Evolutionary conservation across 1,140 invertebrate genomes (phyloP).

Genomic region (Calliphora vicina): DNA sequence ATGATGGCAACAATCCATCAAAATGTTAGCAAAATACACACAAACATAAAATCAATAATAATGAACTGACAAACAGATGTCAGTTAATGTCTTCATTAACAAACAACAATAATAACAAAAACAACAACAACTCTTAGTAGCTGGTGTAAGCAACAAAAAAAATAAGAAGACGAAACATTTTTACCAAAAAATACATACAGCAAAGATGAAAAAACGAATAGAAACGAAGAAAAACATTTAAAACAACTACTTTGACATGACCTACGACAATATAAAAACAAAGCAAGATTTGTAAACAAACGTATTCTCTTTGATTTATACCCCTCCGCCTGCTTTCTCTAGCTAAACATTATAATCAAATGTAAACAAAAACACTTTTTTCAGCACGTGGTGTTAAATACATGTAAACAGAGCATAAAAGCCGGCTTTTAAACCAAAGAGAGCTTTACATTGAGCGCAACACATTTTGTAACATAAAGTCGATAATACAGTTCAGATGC

Average conservation of each 20-base stretch:
- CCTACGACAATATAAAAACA: not conserved
- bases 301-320: not conserved
- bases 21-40: not conserved
- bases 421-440: not conserved
- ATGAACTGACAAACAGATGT: not conserved
- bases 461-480: not conserved
- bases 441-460: not conserved
- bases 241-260: not conserved
- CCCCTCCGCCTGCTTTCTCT: not conserved
- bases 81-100: constrained; percentile 13
- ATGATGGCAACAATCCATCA: not conserved
- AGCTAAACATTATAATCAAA: too few relatives aligned
- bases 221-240: not conserved
- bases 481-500: not conserved
- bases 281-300: not conserved
- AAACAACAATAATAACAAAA: not conserved
- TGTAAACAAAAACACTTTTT: not conserved
- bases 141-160: too few relatives aligned
- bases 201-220: not conserved
- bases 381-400: not conserved
- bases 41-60: not conserved
- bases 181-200: not conserved
- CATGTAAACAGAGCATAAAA: not conserved
- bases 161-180: not conserved
- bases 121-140: not conserved